phyloP scores from a whole-genome alignment of 2,888 invertebrate genomes.

The Drosophila imparisetae region DNA sequence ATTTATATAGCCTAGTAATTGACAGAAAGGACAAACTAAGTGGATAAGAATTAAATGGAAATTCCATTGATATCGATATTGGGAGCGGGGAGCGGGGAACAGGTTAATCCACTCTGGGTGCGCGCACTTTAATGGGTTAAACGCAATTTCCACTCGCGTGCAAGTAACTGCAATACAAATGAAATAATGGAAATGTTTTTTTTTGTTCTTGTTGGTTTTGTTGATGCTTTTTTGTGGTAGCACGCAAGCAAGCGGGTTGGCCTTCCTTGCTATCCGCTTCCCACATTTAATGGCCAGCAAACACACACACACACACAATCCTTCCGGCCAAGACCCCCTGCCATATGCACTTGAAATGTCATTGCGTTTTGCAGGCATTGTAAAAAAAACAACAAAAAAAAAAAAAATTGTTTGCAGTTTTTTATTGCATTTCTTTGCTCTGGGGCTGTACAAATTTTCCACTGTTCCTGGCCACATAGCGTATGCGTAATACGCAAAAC shows the following conservation, averaged over 20 bases:
- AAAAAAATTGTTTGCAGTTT: slow-evolving; percentile 38
- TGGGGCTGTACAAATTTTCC: slow-evolving; percentile 14
- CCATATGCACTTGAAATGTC: slow-evolving; percentile 52
- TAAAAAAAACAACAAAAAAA: not conserved
- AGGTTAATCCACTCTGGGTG: slow-evolving; percentile 47
- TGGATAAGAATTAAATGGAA: slow-evolving; percentile 20
- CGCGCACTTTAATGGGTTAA: slow-evolving; percentile 55
- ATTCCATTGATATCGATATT: slow-evolving; percentile 16
- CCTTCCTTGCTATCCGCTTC: not conserved
- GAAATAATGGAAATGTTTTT: slow-evolving; percentile 38
- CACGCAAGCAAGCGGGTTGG: slow-evolving; percentile 48
- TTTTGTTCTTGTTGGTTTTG: slow-evolving; percentile 9
- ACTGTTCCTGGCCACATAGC: slow-evolving; percentile 36
- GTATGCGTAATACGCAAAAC: slow-evolving; percentile 64
- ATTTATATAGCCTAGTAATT: not conserved
- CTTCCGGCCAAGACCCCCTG: not conserved
- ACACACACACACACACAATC: not conserved
- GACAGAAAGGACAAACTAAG: not conserved
- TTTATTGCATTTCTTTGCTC: slow-evolving; percentile 33
- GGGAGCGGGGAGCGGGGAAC: not conserved
- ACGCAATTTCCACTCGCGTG: slow-evolving; percentile 56
- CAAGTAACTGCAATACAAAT: slow-evolving; percentile 43
- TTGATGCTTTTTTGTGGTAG: slow-evolving; percentile 15
- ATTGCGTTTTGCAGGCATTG: slow-evolving; percentile 42
- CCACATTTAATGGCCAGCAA: not conserved